Percentiles rank a stretch among this genome's conserved stretches.
Evolutionary conservation across 2,113 vertebrate species (phyloP).

Genomic region (Chaetodon trifascialis): DNA sequence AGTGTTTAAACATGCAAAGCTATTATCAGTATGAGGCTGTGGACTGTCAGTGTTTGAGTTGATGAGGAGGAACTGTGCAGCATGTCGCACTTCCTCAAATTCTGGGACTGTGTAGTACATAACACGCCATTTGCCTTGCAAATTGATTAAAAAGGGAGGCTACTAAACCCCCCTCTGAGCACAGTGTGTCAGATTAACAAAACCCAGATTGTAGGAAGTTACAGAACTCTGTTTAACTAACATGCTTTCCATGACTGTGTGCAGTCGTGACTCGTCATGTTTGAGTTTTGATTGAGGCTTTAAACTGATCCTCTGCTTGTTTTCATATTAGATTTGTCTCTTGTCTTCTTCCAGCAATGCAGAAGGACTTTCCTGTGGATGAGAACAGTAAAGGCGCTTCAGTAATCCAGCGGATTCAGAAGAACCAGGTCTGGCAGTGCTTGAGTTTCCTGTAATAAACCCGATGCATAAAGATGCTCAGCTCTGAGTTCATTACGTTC

Average conservation of each 20-base stretch:
- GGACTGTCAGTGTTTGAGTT: neutral
- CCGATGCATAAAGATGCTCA: neutral
- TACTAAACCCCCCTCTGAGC: neutral
- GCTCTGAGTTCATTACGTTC: neutral
- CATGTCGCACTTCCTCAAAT: slow-evolving; percentile 7
- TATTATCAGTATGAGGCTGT: neutral
- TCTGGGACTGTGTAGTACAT: neutral
- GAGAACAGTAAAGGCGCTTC: slow-evolving; percentile 81
- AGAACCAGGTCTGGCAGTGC: slow-evolving; percentile 87
- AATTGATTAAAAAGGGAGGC: slow-evolving; percentile 43
- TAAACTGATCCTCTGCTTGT: neutral
- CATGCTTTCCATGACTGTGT: neutral
- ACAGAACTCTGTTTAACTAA: neutral
- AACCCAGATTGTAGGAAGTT: neutral
- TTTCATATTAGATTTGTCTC: neutral
- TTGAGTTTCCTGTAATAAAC: neutral
- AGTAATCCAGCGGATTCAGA: slow-evolving; percentile 89
- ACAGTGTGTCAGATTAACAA: neutral
- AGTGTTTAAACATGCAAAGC: neutral
- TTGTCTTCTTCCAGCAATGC: slow-evolving; percentile 84
- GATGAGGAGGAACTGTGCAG: neutral
- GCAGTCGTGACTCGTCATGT: neutral
- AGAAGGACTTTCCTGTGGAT: slow-evolving; percentile 82
- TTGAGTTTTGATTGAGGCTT: neutral
- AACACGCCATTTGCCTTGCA: slow-evolving; percentile 68